Conservation (phyloP, 2,888 invertebrate species). For the Lepidocyrtinus sp. region DNA sequence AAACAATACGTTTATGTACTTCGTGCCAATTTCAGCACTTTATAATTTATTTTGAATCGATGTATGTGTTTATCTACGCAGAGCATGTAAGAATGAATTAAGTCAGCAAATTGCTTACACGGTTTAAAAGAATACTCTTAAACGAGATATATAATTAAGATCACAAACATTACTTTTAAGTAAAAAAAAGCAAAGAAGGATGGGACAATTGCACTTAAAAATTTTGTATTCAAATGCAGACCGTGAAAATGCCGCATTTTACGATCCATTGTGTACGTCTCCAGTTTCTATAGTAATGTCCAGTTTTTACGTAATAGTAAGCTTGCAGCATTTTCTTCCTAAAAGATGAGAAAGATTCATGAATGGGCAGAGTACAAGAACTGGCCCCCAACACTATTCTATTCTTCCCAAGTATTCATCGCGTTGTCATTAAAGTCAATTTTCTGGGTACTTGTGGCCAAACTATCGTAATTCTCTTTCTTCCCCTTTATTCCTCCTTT, state of each 20-base stretch:
- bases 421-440: constrained; percentile 26
- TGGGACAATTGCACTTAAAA: not conserved
- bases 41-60: not conserved
- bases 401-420: constrained; percentile 11
- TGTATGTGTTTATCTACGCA: not conserved
- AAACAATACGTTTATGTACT: constrained; percentile 24
- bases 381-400: constrained; percentile 19
- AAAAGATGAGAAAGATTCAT: not conserved
- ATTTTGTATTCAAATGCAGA: not conserved
- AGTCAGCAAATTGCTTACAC: not conserved
- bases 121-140: not conserved
- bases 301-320: not conserved
- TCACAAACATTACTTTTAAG: constrained; percentile 10
- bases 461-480: not conserved
- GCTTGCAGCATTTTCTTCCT: not conserved
- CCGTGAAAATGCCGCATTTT: not conserved
- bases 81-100: not conserved
- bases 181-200: constrained; percentile 4
- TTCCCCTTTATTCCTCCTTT: not conserved
- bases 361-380: constrained; percentile 19
- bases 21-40: constrained; percentile 54
- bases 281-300: not conserved
- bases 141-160: constrained; percentile 33
- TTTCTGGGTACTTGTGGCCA: constrained; percentile 43
- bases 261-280: not conserved